A percentile compares a stretch with the other conserved stretches of the same genome.
These are phyloP conservation scores for Darevskia nairensis DNA, from an alignment of 2,797 vertebrate species.

Conservation along the genomic window DNA sequence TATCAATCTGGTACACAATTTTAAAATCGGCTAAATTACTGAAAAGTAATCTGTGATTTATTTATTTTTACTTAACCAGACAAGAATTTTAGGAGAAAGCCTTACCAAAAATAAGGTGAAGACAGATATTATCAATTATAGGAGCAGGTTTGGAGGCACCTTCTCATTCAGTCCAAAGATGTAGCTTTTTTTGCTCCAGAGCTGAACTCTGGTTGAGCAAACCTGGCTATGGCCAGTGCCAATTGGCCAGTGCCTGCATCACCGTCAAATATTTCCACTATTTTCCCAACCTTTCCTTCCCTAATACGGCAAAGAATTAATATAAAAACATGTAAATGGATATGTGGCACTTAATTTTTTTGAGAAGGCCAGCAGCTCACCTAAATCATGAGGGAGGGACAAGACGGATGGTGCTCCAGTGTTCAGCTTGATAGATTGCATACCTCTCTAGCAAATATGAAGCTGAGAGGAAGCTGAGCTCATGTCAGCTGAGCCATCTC, in stretches of 20 bases:
- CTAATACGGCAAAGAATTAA: not conserved
- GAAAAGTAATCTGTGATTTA: not conserved
- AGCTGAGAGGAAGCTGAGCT: not conserved
- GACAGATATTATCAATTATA: not conserved
- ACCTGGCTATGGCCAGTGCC: not conserved
- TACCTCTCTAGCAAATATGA: not conserved
- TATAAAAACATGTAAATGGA: not conserved
- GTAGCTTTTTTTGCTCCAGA: not conserved
- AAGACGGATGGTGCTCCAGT: not conserved
- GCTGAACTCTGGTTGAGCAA: not conserved
- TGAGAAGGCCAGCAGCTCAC: not conserved
- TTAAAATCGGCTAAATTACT: not conserved
- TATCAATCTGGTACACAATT: constrained; percentile 3
- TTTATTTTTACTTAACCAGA: not conserved
- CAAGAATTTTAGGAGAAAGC: not conserved
- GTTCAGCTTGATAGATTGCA: not conserved
- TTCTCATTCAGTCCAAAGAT: not conserved
- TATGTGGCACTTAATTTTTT: not conserved
- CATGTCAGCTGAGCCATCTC: not conserved
- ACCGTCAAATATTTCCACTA: not conserved
- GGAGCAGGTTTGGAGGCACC: not conserved
- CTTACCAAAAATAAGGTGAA: not conserved
- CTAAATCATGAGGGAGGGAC: not conserved
- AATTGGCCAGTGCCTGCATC: not conserved
- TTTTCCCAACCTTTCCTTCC: not conserved